These are phyloP conservation scores for Catharus minimus DNA, from an alignment of 2,113 vertebrate genomes.

Conservation along the genomic window DNA sequence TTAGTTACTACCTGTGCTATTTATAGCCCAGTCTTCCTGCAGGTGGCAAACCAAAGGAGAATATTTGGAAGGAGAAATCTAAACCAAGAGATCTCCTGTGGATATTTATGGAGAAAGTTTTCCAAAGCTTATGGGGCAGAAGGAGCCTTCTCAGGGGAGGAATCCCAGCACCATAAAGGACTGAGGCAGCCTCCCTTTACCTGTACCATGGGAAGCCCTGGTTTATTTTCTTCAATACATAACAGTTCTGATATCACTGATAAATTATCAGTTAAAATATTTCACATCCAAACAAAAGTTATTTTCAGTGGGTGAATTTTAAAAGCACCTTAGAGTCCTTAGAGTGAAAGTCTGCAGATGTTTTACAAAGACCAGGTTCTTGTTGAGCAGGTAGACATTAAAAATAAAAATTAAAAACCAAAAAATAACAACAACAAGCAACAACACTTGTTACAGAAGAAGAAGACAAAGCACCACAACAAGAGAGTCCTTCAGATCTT, in stretches of 20 bases:
- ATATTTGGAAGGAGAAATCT: background rate
- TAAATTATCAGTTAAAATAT: background rate
- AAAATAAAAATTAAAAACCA: background rate
- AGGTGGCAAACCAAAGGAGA: background rate
- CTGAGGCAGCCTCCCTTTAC: background rate
- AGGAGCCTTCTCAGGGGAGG: background rate
- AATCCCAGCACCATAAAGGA: background rate
- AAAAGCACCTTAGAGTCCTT: too few species aligned
- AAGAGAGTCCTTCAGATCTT: background rate
- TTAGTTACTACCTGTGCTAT: background rate
- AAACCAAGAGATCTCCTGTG: background rate
- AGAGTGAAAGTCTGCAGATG: too few species aligned
- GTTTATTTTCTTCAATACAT: background rate
- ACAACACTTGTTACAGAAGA: background rate
- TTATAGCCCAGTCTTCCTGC: background rate
- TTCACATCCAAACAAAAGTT: background rate
- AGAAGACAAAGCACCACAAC: background rate
- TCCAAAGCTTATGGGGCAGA: background rate
- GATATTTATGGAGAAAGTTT: background rate
- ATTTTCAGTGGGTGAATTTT: background rate
- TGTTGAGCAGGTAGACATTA: background rate
- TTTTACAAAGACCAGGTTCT: background rate
- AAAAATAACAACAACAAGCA: background rate
- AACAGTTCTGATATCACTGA: background rate
- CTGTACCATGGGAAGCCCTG: background rate